phyloP scores from a whole-genome alignment of 2,113 vertebrate species.

The Ursus arctos region DNA sequence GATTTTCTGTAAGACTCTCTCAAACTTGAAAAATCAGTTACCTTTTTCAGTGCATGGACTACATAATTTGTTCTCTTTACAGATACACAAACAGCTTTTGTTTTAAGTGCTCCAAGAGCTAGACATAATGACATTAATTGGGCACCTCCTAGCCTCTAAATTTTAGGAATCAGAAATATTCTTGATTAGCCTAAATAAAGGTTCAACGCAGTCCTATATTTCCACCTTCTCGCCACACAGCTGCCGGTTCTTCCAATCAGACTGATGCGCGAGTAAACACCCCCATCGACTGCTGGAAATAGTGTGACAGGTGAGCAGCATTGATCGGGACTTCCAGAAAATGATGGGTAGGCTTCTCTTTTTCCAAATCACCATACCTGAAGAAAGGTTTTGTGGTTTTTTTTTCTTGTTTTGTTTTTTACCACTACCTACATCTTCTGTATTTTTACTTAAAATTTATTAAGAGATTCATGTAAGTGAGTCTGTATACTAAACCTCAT shows the following conservation, averaged over 20 bases:
- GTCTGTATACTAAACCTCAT: neutral
- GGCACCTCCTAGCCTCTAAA: neutral
- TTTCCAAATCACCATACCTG: neutral
- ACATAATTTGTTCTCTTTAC: neutral
- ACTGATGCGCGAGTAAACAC: too few relatives aligned
- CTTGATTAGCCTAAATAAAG: neutral
- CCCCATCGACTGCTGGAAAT: neutral
- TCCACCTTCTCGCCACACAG: neutral
- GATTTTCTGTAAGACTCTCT: neutral
- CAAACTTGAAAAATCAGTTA: neutral
- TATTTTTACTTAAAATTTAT: neutral
- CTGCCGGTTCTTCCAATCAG: neutral
- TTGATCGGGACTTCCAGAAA: neutral
- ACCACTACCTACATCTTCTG: neutral
- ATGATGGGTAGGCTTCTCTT: neutral
- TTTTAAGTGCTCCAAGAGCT: neutral
- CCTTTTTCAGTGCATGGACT: neutral
- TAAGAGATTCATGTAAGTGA: neutral
- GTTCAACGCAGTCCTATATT: neutral
- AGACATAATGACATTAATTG: neutral
- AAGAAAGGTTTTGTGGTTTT: neutral
- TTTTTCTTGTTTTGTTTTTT: neutral
- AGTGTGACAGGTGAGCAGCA: neutral
- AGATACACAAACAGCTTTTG: neutral
- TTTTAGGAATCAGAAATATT: neutral